Evolutionary conservation across 1,140 invertebrate species (phyloP), one percentile per base, ranked within the genome.

Genomic region (Eufriesea mexicana): DNA sequence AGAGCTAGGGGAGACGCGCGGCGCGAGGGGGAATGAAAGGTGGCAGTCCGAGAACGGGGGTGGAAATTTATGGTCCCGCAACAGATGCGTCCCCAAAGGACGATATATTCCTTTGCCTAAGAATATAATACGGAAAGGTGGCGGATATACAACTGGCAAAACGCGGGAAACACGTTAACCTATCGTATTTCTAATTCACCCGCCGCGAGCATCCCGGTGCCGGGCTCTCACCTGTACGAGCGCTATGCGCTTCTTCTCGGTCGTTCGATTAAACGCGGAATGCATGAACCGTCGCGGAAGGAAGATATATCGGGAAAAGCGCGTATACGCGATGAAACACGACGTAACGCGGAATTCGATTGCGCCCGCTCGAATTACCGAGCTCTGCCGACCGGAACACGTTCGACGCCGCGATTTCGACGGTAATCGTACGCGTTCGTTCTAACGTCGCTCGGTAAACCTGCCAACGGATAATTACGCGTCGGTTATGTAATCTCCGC

Each of bases 1-100:
- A 25, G 18, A 42, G 67, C 47, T 61, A 67, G 72, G 59, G 75
- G 62, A 67, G 47, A 68, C 42, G 59, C 1, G 35, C 35, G 35
- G 66, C 54, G 76, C 70, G 49, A 57, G 61, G 78, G 49, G 79
- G 79, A 57, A 77, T 25, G 79, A 66, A 85, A 71, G 79, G 66
- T 68, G 55, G 72, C 45, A 77, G 54, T 35, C 20, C 61, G 67
- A 62, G 59, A 55, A 79, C 67, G 59, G 79, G 83, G 79, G 72
- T 79, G 84, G 75, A 83, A 86, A 86, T 85, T 88, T 88, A 88
- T 86, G 77, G 70, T 47, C 51, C 84, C 75, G 86, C 86, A 88
- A 84, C 84, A 84, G 83, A 88, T 86, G 84, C 84, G 86, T 87
- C 84, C 84, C 82, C 84, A 55, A 79, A 79, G 61, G 64, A 81